These are phyloP conservation scores for Erebia ligea DNA, from an alignment of 2,888 invertebrate genomes.

Conservation along the genomic window DNA sequence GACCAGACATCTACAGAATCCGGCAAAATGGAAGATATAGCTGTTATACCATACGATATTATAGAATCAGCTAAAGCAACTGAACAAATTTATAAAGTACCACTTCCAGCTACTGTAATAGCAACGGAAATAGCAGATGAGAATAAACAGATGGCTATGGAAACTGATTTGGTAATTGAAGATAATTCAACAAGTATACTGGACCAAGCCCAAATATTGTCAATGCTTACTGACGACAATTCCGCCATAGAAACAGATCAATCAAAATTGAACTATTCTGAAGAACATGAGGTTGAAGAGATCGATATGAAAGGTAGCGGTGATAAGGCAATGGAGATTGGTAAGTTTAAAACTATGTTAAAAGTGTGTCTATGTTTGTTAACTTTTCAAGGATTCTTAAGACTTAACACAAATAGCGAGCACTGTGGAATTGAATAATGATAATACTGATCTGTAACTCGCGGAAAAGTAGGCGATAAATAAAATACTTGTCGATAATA, in stretches of 20 bases:
- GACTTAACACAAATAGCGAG: no score
- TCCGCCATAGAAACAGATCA: slow-evolving; percentile 58
- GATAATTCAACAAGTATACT: slow-evolving; percentile 50
- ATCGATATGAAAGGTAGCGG: slow-evolving; percentile 33
- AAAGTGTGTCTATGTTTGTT: no score
- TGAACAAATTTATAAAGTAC: slow-evolving; percentile 25
- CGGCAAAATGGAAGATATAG: slow-evolving; percentile 26
- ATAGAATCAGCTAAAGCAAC: neutral
- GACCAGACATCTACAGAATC: neutral
- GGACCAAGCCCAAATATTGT: slow-evolving; percentile 58
- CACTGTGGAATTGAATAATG: no score
- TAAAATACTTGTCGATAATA: no score
- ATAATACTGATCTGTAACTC: no score
- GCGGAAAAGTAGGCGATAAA: no score
- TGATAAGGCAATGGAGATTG: slow-evolving; percentile 43
- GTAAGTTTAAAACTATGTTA: slow-evolving; percentile 37
- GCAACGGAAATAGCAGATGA: neutral
- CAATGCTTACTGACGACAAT: slow-evolving; percentile 72
- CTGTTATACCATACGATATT: neutral
- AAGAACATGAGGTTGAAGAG: slow-evolving; percentile 50
- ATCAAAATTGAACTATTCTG: slow-evolving; percentile 62
- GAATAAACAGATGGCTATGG: slow-evolving; percentile 1
- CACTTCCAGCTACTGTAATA: neutral
- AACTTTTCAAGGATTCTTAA: no score
- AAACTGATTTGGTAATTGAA: slow-evolving; percentile 27